Base-by-base conservation (phyloP, 1,140 invertebrate genomes). In the Bombus sibiricus region DNA sequence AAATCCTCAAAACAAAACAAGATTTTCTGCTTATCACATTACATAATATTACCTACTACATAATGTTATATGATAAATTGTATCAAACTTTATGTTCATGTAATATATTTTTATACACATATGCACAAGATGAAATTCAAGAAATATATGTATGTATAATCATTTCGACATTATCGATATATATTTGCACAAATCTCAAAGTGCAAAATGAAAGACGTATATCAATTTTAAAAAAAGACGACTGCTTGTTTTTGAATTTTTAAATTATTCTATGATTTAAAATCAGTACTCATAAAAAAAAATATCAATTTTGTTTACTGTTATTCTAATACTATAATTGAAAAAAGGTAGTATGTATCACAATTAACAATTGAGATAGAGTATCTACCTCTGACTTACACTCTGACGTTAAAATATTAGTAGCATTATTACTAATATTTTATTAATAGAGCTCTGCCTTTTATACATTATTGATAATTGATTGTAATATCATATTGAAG, bases 401-500 rank as follows among this genome's bases (percentile, higher is more conserved):
- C 47, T 37, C 72, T 59, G 15, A 71, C 1, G 15, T 69, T 85
- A 77, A n/a, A 68, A 72, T 39, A 69, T 80, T 71, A 83, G 66
- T 69, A 80, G 37, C 37, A n/a, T 69, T 37, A 2, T 79, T 80
- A 81, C 62, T 73, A 83, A 76, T 68, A 66, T 68, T 72, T 66
- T 59, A 68, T 73, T 76, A 77, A 86, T 81, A 83, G 83, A 86
- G 57, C 80, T 82, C 25, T 8, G 62, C 47, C 59, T 88, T 53
- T 53, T 68, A 15, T n/a, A 41, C 85, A 41, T 68, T 76, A 81
- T 15, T 82, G 41, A 72, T 32, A 57, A 72, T 43, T 81, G 78
- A 79, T 86, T 85, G 68, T 43, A 87, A 57, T 76, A 92, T 94
- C 89, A 95, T 85, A 95, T 94, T n/a, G 95, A 95, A 89, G 94